Evolutionary conservation across 2,888 invertebrate species (phyloP), one percentile per base, ranked within the genome.

Genomic region (Parasteatoda lunata): DNA sequence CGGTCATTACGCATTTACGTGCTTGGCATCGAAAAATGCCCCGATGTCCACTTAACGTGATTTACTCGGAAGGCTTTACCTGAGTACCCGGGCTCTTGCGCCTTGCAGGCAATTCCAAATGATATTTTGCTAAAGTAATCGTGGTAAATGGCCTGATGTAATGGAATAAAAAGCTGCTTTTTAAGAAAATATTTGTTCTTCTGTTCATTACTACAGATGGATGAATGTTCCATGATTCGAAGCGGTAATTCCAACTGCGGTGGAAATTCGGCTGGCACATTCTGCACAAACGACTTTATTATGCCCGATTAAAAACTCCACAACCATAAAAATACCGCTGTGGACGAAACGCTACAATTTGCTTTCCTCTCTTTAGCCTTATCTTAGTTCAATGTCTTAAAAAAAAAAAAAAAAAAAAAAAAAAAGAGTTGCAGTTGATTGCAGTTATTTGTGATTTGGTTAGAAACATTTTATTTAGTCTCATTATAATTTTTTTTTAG

Each of bases 1-100:
- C 73, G 81, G 81, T 81, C 81, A 75, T 81, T 81, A 81, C 68
- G 66, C 54, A n/a, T 7, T 47, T 73, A 75, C 81, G 81, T 81
- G 81, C 68, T n/a, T 68, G 45, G 81, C 13, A 52, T 81, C 64
- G 4, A 49, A 66, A 81, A 68, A 69, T 9, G 68, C n/a, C 52
- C 47, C 47, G 13, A n/a, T 68, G 45, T 69, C 75, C 73, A 47
- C 81, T 68, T 49, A 68, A 75, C 81, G 75, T 81, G 81, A 81
- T 81, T 81, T 66, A 66, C 54, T 54, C 54, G 8, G 9, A 11
- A 54, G 8, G 54, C 54, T 54, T 54, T 54, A 54, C 54, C 54
- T 54, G 54, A 54, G 54, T 8, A 13, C 54, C 54, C 54, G 8
- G 8, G 54, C 54, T 13, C 13, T 45, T 51, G 72, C 6, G 72